These are phyloP conservation scores for Cerceris ruficornis DNA, from an alignment of 2,888 invertebrate genomes.

Conservation along the genomic window DNA sequence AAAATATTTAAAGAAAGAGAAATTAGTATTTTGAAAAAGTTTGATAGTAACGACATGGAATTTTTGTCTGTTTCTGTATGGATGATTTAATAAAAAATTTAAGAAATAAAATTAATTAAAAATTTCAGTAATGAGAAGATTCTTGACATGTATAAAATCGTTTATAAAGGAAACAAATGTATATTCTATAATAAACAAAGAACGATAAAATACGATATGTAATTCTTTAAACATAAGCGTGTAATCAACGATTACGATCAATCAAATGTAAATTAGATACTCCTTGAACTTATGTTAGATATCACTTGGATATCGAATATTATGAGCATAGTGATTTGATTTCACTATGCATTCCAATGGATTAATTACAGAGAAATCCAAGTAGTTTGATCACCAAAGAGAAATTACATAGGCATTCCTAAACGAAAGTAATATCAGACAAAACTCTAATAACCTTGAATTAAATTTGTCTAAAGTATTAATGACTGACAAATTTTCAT, in stretches of 20 bases:
- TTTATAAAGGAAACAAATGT: neutral
- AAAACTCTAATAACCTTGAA: no score
- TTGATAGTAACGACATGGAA: no score
- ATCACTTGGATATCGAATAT: neutral
- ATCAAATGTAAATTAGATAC: neutral
- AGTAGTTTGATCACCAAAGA: no score
- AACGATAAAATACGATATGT: neutral
- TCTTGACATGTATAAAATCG: no score
- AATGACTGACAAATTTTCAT: no score
- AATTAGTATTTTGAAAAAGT: neutral
- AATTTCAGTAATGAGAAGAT: no score
- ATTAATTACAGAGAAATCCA: neutral
- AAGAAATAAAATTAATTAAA: no score
- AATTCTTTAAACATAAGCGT: neutral
- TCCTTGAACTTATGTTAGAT: slow-evolving; percentile 1
- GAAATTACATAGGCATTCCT: no score
- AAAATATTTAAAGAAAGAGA: neutral
- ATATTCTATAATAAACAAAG: neutral
- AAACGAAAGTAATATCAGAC: no score
- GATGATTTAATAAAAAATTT: no score
- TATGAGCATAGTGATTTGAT: neutral
- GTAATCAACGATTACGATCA: neutral
- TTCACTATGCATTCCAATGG: neutral
- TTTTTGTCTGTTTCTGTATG: no score
- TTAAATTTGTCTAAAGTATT: no score